These are phyloP conservation scores for Melanotaenia parkinsoni DNA, from an alignment of 2,797 vertebrate genomes.

Conservation along the genomic window DNA sequence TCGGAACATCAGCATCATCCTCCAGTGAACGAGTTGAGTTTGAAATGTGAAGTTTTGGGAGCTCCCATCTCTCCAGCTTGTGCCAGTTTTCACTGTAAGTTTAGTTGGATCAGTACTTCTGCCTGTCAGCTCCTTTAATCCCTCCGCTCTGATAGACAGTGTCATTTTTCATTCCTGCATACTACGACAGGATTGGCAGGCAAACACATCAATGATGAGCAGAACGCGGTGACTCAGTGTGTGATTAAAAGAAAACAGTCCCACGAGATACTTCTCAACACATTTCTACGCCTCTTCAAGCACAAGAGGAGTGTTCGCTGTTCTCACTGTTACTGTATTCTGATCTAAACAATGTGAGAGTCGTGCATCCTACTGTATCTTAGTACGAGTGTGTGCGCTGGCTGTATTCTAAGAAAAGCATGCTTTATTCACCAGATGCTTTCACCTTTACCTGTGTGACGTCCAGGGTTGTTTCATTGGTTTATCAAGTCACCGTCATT, in stretches of 20 bases:
- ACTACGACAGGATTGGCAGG: slow-evolving; percentile 5
- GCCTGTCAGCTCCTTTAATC: slow-evolving; percentile 17
- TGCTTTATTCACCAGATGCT: background rate
- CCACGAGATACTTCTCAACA: slow-evolving; percentile 17
- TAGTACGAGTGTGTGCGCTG: background rate
- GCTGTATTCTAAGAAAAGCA: background rate
- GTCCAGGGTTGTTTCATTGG: background rate
- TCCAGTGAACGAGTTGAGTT: background rate
- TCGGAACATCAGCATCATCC: background rate
- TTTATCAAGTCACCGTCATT: background rate
- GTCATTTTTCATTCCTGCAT: slow-evolving; percentile 4
- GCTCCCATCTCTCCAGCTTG: slow-evolving; percentile 5
- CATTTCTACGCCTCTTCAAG: slow-evolving; percentile 23
- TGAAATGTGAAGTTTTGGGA: slow-evolving; percentile 7
- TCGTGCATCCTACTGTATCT: background rate
- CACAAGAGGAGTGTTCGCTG: slow-evolving; percentile 3
- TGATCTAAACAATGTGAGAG: background rate
- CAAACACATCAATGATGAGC: slow-evolving; percentile 8
- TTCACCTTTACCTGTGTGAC: background rate
- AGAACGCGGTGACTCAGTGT: slow-evolving; percentile 12
- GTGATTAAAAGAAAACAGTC: slow-evolving; percentile 21
- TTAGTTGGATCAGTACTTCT: slow-evolving; percentile 7
- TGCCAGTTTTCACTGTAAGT: background rate
- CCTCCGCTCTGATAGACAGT: slow-evolving; percentile 8
- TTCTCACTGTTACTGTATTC: background rate